Evolutionary conservation across 2,888 invertebrate species (phyloP).

Genomic region (Mythimna ferrago): DNA sequence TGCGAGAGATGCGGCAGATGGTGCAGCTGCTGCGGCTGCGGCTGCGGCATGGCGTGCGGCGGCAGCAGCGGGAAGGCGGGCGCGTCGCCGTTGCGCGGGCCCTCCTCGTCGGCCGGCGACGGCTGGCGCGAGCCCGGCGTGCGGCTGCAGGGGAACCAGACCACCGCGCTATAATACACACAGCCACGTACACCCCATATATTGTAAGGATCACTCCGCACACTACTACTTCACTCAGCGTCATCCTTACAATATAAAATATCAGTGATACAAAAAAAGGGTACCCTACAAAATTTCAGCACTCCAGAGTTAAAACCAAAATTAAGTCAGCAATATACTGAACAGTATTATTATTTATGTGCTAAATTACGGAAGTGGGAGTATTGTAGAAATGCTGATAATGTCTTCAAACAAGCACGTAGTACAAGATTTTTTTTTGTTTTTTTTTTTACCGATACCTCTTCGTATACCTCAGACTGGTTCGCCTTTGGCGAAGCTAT

Average conservation of each 20-base stretch:
- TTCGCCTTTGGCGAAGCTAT: background rate
- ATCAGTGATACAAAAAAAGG: background rate
- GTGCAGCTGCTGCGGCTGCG: conserved; percentile 84
- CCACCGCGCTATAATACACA: conserved; percentile 25
- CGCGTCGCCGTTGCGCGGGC: conserved; percentile 85
- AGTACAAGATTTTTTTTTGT: background rate
- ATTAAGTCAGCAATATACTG: background rate
- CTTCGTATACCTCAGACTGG: background rate
- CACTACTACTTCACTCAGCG: background rate
- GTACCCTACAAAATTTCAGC: too few relatives aligned
- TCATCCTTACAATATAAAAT: background rate
- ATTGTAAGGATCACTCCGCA: background rate
- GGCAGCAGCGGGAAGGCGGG: conserved; percentile 86
- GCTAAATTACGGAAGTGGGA: background rate
- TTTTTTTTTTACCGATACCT: background rate
- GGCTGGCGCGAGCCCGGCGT: conserved; percentile 97
- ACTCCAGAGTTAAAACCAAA: background rate
- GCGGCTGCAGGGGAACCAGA: conserved; percentile 91
- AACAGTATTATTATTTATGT: background rate
- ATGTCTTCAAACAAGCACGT: background rate
- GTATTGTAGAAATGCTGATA: background rate
- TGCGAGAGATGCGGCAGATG: conserved; percentile 86
- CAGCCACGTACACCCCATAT: background rate
- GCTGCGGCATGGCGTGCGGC: conserved; percentile 85
- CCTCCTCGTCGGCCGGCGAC: conserved; percentile 97